Evolutionary conservation across 2,113 vertebrate genomes (phyloP).

Genomic region (Epinephelus moara): DNA sequence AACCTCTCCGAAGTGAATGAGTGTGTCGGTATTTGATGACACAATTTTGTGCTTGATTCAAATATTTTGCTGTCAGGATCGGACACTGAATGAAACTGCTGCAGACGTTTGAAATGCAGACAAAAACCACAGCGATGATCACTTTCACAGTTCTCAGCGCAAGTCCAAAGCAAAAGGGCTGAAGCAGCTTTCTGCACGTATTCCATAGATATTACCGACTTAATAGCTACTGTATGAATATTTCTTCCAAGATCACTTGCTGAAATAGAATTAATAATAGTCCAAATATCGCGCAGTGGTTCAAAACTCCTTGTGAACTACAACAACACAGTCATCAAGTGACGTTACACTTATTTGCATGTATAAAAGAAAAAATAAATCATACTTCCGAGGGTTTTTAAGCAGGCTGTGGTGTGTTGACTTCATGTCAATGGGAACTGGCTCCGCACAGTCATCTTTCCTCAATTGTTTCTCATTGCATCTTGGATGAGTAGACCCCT

Average conservation of each 20-base stretch:
- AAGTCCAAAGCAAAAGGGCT: conserved; percentile 39
- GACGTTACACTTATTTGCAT: not conserved
- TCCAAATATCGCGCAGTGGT: conserved; percentile 46
- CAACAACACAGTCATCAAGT: not conserved
- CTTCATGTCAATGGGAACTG: conserved; percentile 54
- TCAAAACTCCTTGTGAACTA: conserved; percentile 24
- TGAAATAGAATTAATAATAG: conserved; percentile 20
- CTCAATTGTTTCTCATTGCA: conserved; percentile 69
- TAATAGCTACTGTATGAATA: conserved; percentile 49
- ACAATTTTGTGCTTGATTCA: conserved; percentile 67
- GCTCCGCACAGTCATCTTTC: conserved; percentile 52
- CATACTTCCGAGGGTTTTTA: conserved; percentile 27
- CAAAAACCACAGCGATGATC: conserved; percentile 71
- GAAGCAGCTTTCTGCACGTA: conserved; percentile 45
- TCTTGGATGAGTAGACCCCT: conserved; percentile 55
- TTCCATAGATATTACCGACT: conserved; percentile 43
- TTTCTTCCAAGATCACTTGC: conserved; percentile 37
- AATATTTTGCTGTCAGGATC: conserved; percentile 67
- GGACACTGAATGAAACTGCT: conserved; percentile 57
- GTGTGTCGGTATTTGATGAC: conserved; percentile 69
- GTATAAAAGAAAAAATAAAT: conserved; percentile 22
- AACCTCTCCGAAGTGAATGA: conserved; percentile 59
- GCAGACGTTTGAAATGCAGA: conserved; percentile 65
- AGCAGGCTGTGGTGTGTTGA: conserved; percentile 40
- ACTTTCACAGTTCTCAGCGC: conserved; percentile 70